Percentiles rank a stretch among this genome's conserved stretches.
phyloP scores from a whole-genome alignment of 2,888 invertebrate species.

The Chromoteleia sp. region DNA sequence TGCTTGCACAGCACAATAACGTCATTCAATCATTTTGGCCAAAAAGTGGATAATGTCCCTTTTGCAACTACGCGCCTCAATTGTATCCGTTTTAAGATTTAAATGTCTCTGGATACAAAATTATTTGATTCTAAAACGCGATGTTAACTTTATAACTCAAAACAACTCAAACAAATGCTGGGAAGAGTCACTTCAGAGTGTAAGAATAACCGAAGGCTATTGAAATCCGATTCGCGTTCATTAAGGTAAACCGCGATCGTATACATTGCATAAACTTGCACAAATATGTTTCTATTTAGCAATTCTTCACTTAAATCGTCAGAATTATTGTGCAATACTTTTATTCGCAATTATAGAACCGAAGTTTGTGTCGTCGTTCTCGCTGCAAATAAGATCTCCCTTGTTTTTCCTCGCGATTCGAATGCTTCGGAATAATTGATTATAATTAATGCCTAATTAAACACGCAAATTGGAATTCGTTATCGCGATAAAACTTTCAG shows the following conservation, averaged over 20 bases:
- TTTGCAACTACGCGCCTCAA: no score
- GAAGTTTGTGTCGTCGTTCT: not conserved
- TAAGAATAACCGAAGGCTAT: slow-evolving; percentile 57
- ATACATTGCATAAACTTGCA: slow-evolving; percentile 30
- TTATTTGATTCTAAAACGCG: not conserved
- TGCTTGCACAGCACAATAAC: no score
- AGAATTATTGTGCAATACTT: slow-evolving; percentile 11
- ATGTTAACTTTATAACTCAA: not conserved
- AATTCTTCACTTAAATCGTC: slow-evolving; percentile 29
- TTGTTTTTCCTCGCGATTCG: not conserved
- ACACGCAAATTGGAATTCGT: slow-evolving; percentile 24
- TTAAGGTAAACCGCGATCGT: slow-evolving; percentile 56
- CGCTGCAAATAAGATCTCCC: not conserved
- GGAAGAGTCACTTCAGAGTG: slow-evolving; percentile 14
- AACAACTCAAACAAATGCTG: slow-evolving; percentile 15
- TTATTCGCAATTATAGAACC: slow-evolving; percentile 5
- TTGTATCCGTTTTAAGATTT: no score
- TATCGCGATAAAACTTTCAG: slow-evolving; percentile 16
- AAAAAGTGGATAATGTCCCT: no score
- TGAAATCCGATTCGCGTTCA: slow-evolving; percentile 57
- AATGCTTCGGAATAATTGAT: slow-evolving; percentile 5
- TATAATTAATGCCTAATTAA: slow-evolving; percentile 26
- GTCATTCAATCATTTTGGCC: no score
- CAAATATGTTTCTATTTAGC: slow-evolving; percentile 44
- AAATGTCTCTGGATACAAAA: no score